phyloP scores from a whole-genome alignment of 2,888 invertebrate species.

The Epinotia brunnichana region DNA sequence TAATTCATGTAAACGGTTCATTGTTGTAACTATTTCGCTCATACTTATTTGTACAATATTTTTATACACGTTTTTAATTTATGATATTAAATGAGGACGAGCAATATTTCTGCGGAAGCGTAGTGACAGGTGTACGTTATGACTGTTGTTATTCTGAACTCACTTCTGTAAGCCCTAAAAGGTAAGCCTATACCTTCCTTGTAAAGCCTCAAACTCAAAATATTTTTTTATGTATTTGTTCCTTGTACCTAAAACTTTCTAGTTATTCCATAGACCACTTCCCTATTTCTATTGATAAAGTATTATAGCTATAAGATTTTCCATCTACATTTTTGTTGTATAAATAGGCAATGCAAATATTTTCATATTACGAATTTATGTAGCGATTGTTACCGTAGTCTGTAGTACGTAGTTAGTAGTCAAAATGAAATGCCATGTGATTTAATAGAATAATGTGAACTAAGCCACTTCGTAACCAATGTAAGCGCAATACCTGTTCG shows the following conservation, averaged over 20 bases:
- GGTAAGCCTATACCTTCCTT: background rate
- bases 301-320: conserved; percentile 71
- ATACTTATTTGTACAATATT: conserved; percentile 73
- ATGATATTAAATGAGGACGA: conserved; percentile 57
- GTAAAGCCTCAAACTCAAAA: background rate
- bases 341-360: conserved; percentile 61
- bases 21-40: conserved; percentile 69
- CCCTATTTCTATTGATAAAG: conserved; percentile 63
- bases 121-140: conserved; percentile 49
- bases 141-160: conserved; percentile 53
- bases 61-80: conserved; percentile 63
- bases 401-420: conserved; percentile 67
- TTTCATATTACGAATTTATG: conserved; percentile 79
- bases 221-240: background rate
- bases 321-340: conserved; percentile 64
- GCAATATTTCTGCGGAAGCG: conserved; percentile 50
- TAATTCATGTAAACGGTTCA: conserved; percentile 59
- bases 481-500: conserved; percentile 13
- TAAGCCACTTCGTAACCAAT: conserved; percentile 25
- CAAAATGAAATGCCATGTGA: conserved; percentile 59
- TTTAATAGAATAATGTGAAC: conserved; percentile 52
- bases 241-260: background rate
- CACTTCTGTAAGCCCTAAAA: background rate
- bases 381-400: conserved; percentile 76
- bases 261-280: conserved; percentile 6